These are phyloP conservation scores for Coptodon bakossiorum DNA, from an alignment of 2,113 vertebrate genomes.

Conservation along the genomic window DNA sequence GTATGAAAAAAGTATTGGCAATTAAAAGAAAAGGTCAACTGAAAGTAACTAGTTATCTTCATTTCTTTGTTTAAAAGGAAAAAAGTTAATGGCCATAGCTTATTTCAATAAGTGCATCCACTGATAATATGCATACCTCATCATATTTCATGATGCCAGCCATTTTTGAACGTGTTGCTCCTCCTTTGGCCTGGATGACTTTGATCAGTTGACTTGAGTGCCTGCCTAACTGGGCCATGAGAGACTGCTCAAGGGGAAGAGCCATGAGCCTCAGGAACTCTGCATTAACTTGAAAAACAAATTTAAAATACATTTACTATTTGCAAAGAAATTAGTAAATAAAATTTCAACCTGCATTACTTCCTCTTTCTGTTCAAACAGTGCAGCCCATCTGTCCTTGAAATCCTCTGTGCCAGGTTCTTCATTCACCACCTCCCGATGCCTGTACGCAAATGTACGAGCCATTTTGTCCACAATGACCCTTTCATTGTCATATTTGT, in stretches of 20 bases:
- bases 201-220: slow-evolving; percentile 16
- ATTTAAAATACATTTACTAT: neutral
- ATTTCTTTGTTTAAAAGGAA: neutral
- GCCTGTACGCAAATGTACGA: neutral
- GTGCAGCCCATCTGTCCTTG: slow-evolving; percentile 11
- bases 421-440: neutral
- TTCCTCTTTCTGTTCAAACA: neutral
- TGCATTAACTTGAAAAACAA: slow-evolving; percentile 15
- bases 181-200: slow-evolving; percentile 20
- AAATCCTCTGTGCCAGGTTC: neutral
- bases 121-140: neutral
- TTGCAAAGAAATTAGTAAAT: neutral
- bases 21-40: neutral
- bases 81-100: neutral
- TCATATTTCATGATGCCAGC: neutral
- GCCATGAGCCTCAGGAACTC: slow-evolving; percentile 28
- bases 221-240: slow-evolving; percentile 1
- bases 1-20: neutral
- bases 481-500: neutral
- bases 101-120: neutral
- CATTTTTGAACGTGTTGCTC: neutral
- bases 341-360: neutral
- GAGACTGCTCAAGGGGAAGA: neutral
- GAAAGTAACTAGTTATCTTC: neutral
- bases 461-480: neutral